A percentile compares a stretch with the other conserved stretches of the same genome.
phyloP scores from a whole-genome alignment of 2,888 invertebrate species.

The Strigamia transsilvanica region DNA sequence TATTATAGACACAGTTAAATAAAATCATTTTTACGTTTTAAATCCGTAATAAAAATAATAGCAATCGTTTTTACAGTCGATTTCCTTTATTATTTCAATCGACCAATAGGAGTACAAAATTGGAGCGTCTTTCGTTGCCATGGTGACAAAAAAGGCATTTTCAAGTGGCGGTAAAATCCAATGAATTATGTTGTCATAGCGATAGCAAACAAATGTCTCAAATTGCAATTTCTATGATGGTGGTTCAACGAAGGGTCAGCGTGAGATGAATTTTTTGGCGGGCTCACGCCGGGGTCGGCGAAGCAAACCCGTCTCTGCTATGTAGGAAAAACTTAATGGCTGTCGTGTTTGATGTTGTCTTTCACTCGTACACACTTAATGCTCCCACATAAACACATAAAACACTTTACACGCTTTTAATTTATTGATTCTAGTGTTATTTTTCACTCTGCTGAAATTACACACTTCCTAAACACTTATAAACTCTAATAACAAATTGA shows the following conservation, averaged over 20 bases:
- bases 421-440: not conserved
- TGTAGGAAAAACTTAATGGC: not conserved
- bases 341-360: constrained; percentile 3
- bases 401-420: constrained; percentile 3
- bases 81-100: not conserved
- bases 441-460: too few species aligned
- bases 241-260: not conserved
- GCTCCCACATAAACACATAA: not conserved
- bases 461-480: too few species aligned
- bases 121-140: not conserved
- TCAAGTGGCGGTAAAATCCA: constrained; percentile 3
- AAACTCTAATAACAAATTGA: not conserved
- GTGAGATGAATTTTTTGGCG: not conserved
- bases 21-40: too few species aligned
- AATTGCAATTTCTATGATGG: not conserved
- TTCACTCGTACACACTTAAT: not conserved
- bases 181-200: constrained; percentile 7
- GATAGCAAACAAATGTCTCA: not conserved
- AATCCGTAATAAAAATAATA: too few species aligned
- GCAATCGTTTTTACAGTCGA: not conserved
- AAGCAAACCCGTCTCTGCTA: not conserved
- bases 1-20: too few species aligned
- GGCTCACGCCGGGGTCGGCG: not conserved
- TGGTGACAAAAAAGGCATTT: not conserved
- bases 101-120: not conserved